Evolutionary conservation across 2,888 invertebrate genomes (phyloP).

Genomic region (Limnephilus auricula): DNA sequence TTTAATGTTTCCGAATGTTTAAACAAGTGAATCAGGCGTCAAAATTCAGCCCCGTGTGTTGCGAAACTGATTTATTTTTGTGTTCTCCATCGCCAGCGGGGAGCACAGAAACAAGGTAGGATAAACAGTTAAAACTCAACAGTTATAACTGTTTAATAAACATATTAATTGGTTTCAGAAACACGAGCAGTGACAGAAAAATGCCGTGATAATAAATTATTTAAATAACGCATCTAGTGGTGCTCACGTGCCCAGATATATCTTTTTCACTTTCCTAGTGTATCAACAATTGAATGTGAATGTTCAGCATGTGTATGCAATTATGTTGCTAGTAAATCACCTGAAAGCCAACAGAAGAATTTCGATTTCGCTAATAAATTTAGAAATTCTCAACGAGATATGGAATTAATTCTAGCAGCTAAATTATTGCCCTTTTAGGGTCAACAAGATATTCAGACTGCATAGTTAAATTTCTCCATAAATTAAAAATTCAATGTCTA

Average conservation of each 20-base stretch:
- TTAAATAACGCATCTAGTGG: no score
- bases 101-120: no score
- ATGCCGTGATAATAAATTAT: no score
- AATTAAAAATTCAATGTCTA: background rate
- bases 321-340: background rate
- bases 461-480: background rate
- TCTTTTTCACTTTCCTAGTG: background rate
- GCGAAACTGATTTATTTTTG: no score
- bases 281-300: background rate
- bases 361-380: background rate
- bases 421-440: background rate
- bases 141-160: no score
- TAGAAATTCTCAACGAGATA: background rate
- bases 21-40: no score
- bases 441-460: constrained; percentile 7
- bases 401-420: background rate
- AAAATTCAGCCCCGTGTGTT: no score
- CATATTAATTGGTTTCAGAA: no score
- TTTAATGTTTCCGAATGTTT: no score
- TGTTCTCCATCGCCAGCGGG: no score
- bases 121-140: no score
- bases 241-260: background rate
- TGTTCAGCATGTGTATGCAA: background rate
- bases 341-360: background rate
- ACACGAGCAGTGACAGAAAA: no score